These are phyloP conservation scores for Pelusios castaneus DNA, from an alignment of 2,113 vertebrate genomes.

Conservation along the genomic window DNA sequence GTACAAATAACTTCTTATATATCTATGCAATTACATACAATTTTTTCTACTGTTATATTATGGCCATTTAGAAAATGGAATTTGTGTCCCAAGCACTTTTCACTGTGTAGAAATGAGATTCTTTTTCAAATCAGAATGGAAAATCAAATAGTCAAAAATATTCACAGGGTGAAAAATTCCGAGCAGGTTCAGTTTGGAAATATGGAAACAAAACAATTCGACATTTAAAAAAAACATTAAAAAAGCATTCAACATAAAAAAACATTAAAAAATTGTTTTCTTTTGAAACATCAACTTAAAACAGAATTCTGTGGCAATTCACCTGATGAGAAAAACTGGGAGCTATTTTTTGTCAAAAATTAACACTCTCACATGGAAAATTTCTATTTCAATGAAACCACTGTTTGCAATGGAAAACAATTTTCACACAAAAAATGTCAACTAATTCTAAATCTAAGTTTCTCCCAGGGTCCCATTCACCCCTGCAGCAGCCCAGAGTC, in stretches of 20 bases:
- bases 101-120: background rate
- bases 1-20: background rate
- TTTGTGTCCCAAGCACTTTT: background rate
- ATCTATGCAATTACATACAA: rapidly evolving
- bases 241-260: background rate
- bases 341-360: background rate
- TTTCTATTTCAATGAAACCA: background rate
- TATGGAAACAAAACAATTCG: background rate
- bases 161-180: background rate
- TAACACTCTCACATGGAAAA: background rate
- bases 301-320: background rate
- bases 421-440: background rate
- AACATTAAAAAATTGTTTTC: background rate
- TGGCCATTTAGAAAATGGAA: background rate
- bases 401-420: background rate
- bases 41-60: background rate
- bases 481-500: background rate
- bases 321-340: background rate
- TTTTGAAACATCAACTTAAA: background rate
- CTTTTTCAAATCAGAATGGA: background rate
- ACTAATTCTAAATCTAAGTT: background rate
- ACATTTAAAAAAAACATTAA: background rate
- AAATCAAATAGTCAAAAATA: background rate
- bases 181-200: background rate
- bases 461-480: background rate